Base-by-base conservation (phyloP, 2,113 vertebrate species). In the Spilogale gracilis region DNA sequence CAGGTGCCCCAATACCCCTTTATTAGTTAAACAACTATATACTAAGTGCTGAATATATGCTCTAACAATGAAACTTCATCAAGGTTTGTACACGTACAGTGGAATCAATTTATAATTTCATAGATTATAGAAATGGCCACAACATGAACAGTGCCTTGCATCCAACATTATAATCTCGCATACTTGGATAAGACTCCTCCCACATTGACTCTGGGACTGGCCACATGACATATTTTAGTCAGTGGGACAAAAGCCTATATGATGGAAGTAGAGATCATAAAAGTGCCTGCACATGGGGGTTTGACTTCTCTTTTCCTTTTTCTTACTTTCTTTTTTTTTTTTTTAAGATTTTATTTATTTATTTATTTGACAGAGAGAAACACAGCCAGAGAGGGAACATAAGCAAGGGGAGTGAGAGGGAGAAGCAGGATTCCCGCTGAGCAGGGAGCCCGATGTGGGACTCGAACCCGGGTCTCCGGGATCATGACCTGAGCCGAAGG, bases 281-380 rank as follows among this genome's bases (percentile, higher is more conserved):
- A 50, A 7, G 16, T 9, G 11, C 10, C 23, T 43, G 21, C 21
- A 32, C 21, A 1, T 1, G 54, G 14, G 21, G 17, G 0, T 0
- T n/a, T 54, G 30, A 17, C 2, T n/a, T 83, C 30, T 65, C 1
- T 81, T 63, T n/a, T 11, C 0, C 8, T 79, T 38, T 38, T 38
- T 38, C 38, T 38, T 38, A 38, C 38, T 38, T 38, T 38, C 38
- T n/a, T n/a, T n/a, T n/a, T n/a, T n/a, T n/a, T n/a, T n/a, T n/a
- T n/a, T n/a, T n/a, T 38, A 38, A 38, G 38, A 38, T 38, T 38
- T 38, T 38, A 38, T 38, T 38, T 38, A 38, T 38, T 38, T 38
- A 38, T 38, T 38, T 38, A 38, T 38, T 38, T 38, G 38, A 38
- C 38, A 38, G 38, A 38, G 38, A 38, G 38, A 38, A 38, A 38